These are phyloP conservation scores for Oasisia sp. DNA, from an alignment of 2,888 invertebrate genomes.

Conservation along the genomic window DNA sequence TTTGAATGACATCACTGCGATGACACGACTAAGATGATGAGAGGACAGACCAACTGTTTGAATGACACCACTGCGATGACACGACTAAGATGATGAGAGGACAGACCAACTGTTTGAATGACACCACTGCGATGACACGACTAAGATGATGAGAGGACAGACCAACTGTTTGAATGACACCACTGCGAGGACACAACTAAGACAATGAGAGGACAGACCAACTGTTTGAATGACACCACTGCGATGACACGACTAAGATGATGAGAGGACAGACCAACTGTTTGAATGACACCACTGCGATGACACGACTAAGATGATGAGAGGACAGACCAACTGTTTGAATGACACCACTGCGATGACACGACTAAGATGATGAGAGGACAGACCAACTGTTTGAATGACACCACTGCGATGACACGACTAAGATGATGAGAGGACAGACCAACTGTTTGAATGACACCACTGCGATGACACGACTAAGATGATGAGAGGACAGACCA, in stretches of 20 bases:
- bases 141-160: neutral
- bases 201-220: conserved; percentile 42
- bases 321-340: conserved; percentile 69
- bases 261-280: conserved; percentile 68
- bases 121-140: too few species aligned
- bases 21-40: neutral
- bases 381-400: conserved; percentile 72
- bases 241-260: too few species aligned
- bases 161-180: conserved; percentile 72
- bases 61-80: too few species aligned
- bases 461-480: too few species aligned
- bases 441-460: conserved; percentile 72
- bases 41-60: conserved; percentile 69
- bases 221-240: conserved; percentile 70
- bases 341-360: too few species aligned
- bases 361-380: neutral
- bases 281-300: too few species aligned
- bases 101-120: conserved; percentile 72
- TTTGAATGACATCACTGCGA: too few species aligned
- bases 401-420: too few species aligned
- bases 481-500: conserved; percentile 42
- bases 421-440: neutral
- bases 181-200: too few species aligned
- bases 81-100: neutral
- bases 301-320: neutral